Percentiles rank a stretch among this genome's conserved stretches.
Conservation (phyloP, 2,888 invertebrate genomes). For the Zele albiditarsus region DNA sequence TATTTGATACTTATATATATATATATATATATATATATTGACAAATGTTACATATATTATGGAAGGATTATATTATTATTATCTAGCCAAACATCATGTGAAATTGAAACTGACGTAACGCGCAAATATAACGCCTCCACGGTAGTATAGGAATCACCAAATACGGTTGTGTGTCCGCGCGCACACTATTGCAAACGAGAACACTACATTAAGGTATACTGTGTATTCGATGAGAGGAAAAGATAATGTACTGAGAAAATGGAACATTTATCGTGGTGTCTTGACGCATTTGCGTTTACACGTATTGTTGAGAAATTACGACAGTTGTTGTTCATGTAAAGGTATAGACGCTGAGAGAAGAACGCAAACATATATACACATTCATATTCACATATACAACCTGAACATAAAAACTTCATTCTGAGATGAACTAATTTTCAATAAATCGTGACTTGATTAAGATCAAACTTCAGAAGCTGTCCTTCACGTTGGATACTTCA, state of each 20-base stretch:
- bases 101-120: conserved; percentile 48
- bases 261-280: conserved; percentile 42
- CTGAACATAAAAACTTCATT: conserved; percentile 23
- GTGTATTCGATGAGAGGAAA: conserved; percentile 48
- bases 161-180: conserved; percentile 45
- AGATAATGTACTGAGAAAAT: conserved; percentile 50
- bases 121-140: conserved; percentile 50
- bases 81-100: conserved; percentile 12
- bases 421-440: conserved; percentile 37
- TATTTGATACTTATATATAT: conserved; percentile 13
- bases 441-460: conserved; percentile 40
- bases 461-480: conserved; percentile 25
- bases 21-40: not conserved
- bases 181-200: not conserved
- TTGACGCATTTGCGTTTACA: conserved; percentile 33
- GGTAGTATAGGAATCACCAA: conserved; percentile 44
- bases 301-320: conserved; percentile 42
- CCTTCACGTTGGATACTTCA: conserved; percentile 32
- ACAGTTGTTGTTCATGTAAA: not conserved
- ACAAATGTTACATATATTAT: not conserved
- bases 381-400: conserved; percentile 10
- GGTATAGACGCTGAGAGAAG: not conserved
- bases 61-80: not conserved
- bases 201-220: conserved; percentile 21
- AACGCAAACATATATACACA: not conserved